Base-by-base conservation (phyloP, 1,140 invertebrate genomes). In the Sinella curviseta region DNA sequence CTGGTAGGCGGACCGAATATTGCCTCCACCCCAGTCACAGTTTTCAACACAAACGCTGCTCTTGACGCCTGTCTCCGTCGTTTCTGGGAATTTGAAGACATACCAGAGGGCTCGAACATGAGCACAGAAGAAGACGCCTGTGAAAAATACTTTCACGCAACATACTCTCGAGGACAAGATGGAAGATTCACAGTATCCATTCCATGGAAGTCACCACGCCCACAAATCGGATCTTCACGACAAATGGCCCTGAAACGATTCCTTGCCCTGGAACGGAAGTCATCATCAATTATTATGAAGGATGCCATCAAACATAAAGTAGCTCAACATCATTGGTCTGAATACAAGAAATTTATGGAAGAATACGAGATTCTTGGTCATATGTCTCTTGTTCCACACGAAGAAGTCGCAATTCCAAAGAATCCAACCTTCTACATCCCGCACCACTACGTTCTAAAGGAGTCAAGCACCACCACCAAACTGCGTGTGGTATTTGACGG, bases 401-500 rank as follows among this genome's bases (percentile, higher is more conserved):
- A 17, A 14, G 36, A 78, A 70, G 20, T 67, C 2, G 24, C 26
- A 70, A 31, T 30, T 14, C 31, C 65, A 12, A 14, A 8, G 24
- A 24, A 33, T 4, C 26, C 26, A 30, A 12, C 26, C 14, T 8
- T 70, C n/a, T 86, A 84, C 76, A 39, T 85, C 16, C 84, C 84
- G 16, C 85, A 85, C 77, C 82, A 84, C 16, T 77, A 82, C 0
- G 84, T 85, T 0, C 79, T 85, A 1, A 83, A 83, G 16, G 78
- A 80, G 76, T 35, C 80, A 0, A 85, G 80, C 34, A 57, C 35
- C 0, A 83, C 82, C 0, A 85, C 84, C 1, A 84, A 84, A 73
- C 1, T 85, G 0, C 76, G 85, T 0, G 76, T 84, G 0, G 85
- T 86, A 0, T 86, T 85, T 60, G 83, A 86, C 74, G 84, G 73